phyloP scores from a whole-genome alignment of 1,140 invertebrate species.

The Tetragonula clypearis region DNA sequence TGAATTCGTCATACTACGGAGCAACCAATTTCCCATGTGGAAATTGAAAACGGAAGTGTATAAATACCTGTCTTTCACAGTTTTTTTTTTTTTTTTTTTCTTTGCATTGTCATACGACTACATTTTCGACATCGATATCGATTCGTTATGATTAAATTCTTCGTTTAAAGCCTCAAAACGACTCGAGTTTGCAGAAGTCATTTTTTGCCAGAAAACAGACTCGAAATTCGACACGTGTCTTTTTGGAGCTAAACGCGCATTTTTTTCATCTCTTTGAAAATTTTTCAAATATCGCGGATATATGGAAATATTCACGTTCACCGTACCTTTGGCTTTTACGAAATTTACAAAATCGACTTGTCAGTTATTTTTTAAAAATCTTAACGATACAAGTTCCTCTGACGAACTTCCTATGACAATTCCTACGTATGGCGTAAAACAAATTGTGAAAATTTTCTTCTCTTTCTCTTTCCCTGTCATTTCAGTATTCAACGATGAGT shows the following conservation, averaged over 20 bases:
- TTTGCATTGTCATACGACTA: background rate
- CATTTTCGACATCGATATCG: slow-evolving; percentile 1
- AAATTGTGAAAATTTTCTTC: background rate
- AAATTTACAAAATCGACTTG: too few species aligned
- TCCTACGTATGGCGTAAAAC: background rate
- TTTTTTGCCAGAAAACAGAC: background rate
- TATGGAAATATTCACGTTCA: too few species aligned
- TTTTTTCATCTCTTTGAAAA: too few species aligned
- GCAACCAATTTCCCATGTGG: background rate
- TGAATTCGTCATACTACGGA: background rate
- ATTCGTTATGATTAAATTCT: background rate
- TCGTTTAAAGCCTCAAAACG: background rate
- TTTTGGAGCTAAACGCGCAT: too few species aligned
- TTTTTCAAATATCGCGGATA: too few species aligned
- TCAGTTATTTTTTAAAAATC: too few species aligned
- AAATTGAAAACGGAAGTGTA: slow-evolving; percentile 14
- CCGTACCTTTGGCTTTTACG: too few species aligned
- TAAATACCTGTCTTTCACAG: background rate
- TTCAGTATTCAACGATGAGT: slow-evolving; percentile 42
- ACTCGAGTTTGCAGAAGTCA: background rate
- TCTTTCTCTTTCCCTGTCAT: background rate
- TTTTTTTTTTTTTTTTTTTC: slow-evolving; percentile 1
- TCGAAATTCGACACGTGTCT: background rate
- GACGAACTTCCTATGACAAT: background rate
- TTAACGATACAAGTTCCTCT: background rate